Evolutionary conservation across 2,888 invertebrate species (phyloP), one percentile per base, ranked within the genome.

Genomic region (Apodemia mormo): DNA sequence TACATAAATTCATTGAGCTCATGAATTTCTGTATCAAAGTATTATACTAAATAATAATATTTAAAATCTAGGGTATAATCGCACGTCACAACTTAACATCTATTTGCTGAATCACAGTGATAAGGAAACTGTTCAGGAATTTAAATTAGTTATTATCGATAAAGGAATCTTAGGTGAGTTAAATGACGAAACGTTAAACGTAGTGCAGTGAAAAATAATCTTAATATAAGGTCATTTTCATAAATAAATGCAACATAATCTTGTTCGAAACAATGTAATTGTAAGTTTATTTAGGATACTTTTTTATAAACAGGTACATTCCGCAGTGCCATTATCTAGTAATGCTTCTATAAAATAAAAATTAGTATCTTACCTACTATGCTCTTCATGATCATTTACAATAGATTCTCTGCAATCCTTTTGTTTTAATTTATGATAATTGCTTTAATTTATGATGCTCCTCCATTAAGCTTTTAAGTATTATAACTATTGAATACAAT

Each of bases 281-380:
- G 77, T 92, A 92, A 92, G 90, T 85, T 85, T 84, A 82, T 78
- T 82, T 90, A 92, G 89, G 87, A 83, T 91, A 92, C 82, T 89
- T 92, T 92, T 92, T 90, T 92, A 90, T 90, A 80, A 87, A 87
- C 82, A 84, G 90, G 91, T 92, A 92, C 92, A 89, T 90, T 92
- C 90, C 89, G 86, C 90, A 84, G 93, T 91, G 91, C 92, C 92
- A 87, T 89, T 87, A 87, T 85, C 85, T 90, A 85, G 87, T 85
- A 85, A 85, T 82, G 90, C 90, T 91, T 92, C 81, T 86, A 82
- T 81, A 78, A 80, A 81, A 77, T 84, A 86, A 85, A 81, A 85
- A 77, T 83, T 88, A 88, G 87, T 81, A 73, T 78, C 79, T 81
- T 85, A 74, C 85, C 84, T 85, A 85, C 87, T 88, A 82, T 82